These are phyloP conservation scores for Pammene fasciana DNA, from an alignment of 2,888 invertebrate species.

Conservation along the genomic window DNA sequence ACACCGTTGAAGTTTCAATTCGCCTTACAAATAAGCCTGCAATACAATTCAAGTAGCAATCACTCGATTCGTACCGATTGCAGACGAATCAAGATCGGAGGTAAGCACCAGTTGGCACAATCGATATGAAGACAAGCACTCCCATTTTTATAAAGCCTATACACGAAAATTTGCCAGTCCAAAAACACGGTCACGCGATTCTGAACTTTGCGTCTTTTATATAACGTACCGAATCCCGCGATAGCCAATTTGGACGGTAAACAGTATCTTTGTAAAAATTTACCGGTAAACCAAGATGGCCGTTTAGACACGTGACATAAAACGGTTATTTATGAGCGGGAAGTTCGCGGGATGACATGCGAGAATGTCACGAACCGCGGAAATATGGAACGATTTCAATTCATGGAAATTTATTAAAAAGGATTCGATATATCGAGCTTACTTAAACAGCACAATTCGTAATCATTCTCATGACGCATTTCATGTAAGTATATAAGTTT, in stretches of 20 bases:
- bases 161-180: slow-evolving; percentile 51
- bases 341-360: slow-evolving; percentile 81
- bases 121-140: slow-evolving; percentile 73
- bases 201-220: slow-evolving; percentile 62
- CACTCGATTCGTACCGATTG: slow-evolving; percentile 70
- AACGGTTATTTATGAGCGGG: slow-evolving; percentile 74
- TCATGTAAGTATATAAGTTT: slow-evolving; percentile 4
- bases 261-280: slow-evolving; percentile 58
- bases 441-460: slow-evolving; percentile 12
- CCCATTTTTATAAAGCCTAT: slow-evolving; percentile 62
- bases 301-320: slow-evolving; percentile 79
- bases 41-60: slow-evolving; percentile 58
- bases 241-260: slow-evolving; percentile 51
- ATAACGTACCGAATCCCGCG: slow-evolving; percentile 55
- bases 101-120: slow-evolving; percentile 82
- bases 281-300: slow-evolving; percentile 72
- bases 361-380: slow-evolving; percentile 76
- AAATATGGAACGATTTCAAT: slow-evolving; percentile 75
- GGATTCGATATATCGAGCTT: slow-evolving; percentile 49
- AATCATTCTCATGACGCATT: slow-evolving; percentile 29
- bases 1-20: slow-evolving; percentile 44
- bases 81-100: slow-evolving; percentile 74
- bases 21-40: slow-evolving; percentile 41
- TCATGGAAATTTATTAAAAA: slow-evolving; percentile 70
- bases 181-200: slow-evolving; percentile 51